phyloP scores from a whole-genome alignment of 1,140 invertebrate species.

The Magallana ariakensis region DNA sequence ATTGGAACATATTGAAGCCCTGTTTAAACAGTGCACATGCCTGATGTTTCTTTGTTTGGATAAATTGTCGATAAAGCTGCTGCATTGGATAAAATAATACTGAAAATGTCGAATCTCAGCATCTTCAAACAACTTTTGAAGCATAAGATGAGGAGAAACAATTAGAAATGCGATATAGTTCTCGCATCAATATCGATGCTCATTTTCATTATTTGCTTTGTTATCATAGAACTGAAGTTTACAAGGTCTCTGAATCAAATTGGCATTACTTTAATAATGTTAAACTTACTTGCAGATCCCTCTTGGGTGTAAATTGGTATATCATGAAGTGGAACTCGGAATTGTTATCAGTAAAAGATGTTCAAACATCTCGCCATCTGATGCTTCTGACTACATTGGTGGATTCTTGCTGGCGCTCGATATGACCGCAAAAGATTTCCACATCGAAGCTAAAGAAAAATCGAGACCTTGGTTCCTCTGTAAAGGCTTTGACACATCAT shows the following conservation, averaged over 20 bases:
- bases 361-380: conserved; percentile 82
- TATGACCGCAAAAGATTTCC: conserved; percentile 84
- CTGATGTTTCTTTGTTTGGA: not conserved
- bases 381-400: conserved; percentile 84
- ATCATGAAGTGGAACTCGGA: conserved; percentile 90
- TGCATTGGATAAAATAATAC: not conserved
- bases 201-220: not conserved
- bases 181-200: not conserved
- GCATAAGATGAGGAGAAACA: not conserved
- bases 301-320: conserved; percentile 79
- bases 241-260: not conserved
- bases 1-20: conserved; percentile 6
- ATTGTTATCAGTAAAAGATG: conserved; percentile 85
- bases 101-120: no score
- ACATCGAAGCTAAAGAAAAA: conserved; percentile 84
- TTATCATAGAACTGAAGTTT: not conserved
- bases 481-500: conserved; percentile 91
- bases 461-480: conserved; percentile 88
- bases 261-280: not conserved
- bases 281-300: conserved; percentile 67
- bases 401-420: conserved; percentile 90
- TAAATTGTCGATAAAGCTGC: not conserved
- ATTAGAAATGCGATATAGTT: not conserved
- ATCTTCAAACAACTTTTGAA: conserved; percentile 7
- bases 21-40: conserved; percentile 24